phyloP scores from a whole-genome alignment of 2,797 vertebrate species.

The Pterois miles region DNA sequence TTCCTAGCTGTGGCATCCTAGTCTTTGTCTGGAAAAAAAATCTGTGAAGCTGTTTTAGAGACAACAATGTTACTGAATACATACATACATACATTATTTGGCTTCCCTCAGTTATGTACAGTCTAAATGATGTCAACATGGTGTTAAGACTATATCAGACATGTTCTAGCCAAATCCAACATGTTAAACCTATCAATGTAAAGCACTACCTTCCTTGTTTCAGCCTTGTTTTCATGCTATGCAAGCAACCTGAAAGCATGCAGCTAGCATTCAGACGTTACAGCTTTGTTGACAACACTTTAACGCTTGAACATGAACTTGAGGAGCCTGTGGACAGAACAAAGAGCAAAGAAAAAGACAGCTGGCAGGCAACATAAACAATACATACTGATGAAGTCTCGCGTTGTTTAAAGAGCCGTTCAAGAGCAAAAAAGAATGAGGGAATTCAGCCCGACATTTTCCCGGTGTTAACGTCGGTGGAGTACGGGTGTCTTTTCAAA shows the following conservation, averaged over 20 bases:
- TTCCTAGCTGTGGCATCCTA: constrained; percentile 79
- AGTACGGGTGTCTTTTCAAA: constrained; percentile 64
- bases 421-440: background rate
- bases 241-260: background rate
- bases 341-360: constrained; percentile 38
- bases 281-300: constrained; percentile 38
- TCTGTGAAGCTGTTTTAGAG: background rate
- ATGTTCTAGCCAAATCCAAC: background rate
- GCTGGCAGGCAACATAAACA: constrained; percentile 5
- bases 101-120: background rate
- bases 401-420: constrained; percentile 15
- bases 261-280: background rate
- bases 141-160: background rate
- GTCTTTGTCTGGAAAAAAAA: constrained; percentile 35
- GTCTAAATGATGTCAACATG: background rate
- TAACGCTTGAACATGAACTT: constrained; percentile 19
- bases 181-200: background rate
- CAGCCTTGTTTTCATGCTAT: background rate
- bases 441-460: constrained; percentile 47
- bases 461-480: constrained; percentile 8
- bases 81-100: background rate
- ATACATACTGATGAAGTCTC: constrained; percentile 58
- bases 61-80: background rate
- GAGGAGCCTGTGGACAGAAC: constrained; percentile 31
- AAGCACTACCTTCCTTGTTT: background rate